These are phyloP conservation scores for Pseudorhombus dupliciocellatus DNA, from an alignment of 2,113 vertebrate species.

Conservation along the genomic window DNA sequence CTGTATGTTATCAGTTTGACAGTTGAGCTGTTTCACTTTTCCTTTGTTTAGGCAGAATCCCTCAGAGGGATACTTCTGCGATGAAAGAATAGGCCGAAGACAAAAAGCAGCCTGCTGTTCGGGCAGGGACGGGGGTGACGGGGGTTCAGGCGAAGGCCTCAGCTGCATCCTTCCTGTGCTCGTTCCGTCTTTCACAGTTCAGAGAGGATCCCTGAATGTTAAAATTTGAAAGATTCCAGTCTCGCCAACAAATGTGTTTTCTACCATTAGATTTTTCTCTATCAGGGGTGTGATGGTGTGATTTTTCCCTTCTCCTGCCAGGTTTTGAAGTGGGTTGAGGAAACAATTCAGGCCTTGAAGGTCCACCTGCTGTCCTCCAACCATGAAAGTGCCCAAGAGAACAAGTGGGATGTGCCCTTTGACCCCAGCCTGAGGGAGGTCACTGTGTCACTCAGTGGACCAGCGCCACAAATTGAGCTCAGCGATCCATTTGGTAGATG, in stretches of 20 bases:
- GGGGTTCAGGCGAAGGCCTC: constrained; percentile 15
- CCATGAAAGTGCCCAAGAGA: constrained; percentile 84
- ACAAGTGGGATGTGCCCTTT: constrained; percentile 86
- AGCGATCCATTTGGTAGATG: constrained; percentile 85
- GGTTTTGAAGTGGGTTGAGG: constrained; percentile 96
- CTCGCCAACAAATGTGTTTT: not conserved
- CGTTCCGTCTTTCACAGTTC: constrained; percentile 19
- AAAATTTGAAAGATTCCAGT: constrained; percentile 13
- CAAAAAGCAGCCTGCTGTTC: constrained; percentile 48
- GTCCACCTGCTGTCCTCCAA: constrained; percentile 92
- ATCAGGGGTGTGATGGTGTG: not conserved
- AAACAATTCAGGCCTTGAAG: constrained; percentile 90
- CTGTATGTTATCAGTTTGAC: constrained; percentile 75
- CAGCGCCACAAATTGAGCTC: constrained; percentile 86
- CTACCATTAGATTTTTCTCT: not conserved
- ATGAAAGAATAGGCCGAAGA: constrained; percentile 61
- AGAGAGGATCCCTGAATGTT: constrained; percentile 27
- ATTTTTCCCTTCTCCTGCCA: constrained; percentile 56
- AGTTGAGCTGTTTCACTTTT: constrained; percentile 70
- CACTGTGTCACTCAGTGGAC: constrained; percentile 92
- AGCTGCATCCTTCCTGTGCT: constrained; percentile 42
- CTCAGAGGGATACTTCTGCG: constrained; percentile 51
- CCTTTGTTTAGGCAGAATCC: constrained; percentile 69
- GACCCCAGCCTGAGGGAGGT: constrained; percentile 92
- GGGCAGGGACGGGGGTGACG: not conserved